phyloP scores from a whole-genome alignment of 2,888 invertebrate species.

The Zele albiditarsus region DNA sequence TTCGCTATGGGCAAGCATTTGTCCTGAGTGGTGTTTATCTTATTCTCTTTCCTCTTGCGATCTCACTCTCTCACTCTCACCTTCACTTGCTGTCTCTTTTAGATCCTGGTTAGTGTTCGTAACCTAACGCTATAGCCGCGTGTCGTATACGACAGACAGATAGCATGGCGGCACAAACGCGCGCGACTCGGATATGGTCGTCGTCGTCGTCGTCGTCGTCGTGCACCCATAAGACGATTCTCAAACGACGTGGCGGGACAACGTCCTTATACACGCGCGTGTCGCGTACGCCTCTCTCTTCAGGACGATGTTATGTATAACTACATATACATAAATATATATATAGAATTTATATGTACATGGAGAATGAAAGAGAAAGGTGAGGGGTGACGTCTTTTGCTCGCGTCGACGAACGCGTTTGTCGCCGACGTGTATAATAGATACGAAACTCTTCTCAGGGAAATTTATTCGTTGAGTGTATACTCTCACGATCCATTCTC shows the following conservation, averaged over 20 bases:
- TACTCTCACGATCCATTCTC: constrained; percentile 1
- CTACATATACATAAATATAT: neutral
- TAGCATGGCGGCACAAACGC: constrained; percentile 49
- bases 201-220: constrained; percentile 25
- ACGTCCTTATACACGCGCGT: constrained; percentile 38
- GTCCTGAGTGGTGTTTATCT: constrained; percentile 65
- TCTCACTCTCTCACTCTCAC: neutral
- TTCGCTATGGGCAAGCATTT: constrained; percentile 61
- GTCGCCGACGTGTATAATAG: constrained; percentile 39
- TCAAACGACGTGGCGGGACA: constrained; percentile 20
- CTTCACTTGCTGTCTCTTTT: constrained; percentile 3
- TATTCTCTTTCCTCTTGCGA: constrained; percentile 49
- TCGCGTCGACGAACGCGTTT: neutral
- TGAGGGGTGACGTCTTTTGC: neutral
- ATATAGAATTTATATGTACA: neutral
- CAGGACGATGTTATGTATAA: neutral
- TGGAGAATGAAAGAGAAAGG: neutral
- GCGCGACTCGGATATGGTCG: constrained; percentile 39
- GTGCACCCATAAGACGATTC: constrained; percentile 5
- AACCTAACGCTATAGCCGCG: constrained; percentile 62
- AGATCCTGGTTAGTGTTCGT: constrained; percentile 63
- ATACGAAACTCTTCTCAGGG: constrained; percentile 32
- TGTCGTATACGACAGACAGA: constrained; percentile 58
- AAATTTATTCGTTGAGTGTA: neutral
- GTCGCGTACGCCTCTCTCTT: constrained; percentile 19